Conservation (phyloP, 2,888 invertebrate species). For the Cephalotes varians region DNA sequence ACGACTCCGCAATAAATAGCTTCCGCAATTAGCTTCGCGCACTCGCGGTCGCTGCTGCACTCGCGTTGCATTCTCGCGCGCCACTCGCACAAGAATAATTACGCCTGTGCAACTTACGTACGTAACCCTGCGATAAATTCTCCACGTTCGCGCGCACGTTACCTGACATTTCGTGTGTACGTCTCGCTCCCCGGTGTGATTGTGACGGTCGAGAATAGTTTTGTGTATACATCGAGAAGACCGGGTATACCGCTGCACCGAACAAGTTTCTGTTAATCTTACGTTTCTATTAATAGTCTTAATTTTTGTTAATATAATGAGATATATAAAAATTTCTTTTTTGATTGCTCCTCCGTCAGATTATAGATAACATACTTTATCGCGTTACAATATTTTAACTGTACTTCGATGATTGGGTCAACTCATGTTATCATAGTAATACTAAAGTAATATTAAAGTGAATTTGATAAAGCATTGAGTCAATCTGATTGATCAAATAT, state of each 20-base stretch:
- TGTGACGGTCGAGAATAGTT: not conserved
- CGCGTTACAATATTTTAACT: not conserved
- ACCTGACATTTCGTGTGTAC: not conserved
- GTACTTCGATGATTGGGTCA: not conserved
- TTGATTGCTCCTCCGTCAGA: not conserved
- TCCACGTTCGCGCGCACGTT: not conserved
- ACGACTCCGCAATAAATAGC: slow-evolving; percentile 64
- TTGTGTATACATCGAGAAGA: not conserved
- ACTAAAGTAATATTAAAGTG: not conserved
- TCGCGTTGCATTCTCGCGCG: slow-evolving; percentile 36
- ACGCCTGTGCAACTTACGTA: slow-evolving; percentile 24
- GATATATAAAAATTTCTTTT: not conserved
- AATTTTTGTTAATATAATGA: not conserved
- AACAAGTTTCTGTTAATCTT: not conserved
- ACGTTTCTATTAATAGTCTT: not conserved
- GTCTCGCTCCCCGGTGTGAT: not conserved
- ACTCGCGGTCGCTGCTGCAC: slow-evolving; percentile 48
- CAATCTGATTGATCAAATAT: slow-evolving; percentile 8
- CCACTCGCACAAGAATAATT: slow-evolving; percentile 27
- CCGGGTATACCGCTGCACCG: too few species aligned
- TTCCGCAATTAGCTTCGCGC: slow-evolving; percentile 55
- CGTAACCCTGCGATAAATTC: slow-evolving; percentile 27
- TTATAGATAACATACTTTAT: not conserved
- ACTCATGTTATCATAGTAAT: not conserved
- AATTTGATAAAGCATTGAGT: slow-evolving; percentile 3